Percentiles rank a stretch among this genome's conserved stretches.
Conservation (phyloP, 2,797 vertebrate species). For the Pyrrhura leucotis region DNA sequence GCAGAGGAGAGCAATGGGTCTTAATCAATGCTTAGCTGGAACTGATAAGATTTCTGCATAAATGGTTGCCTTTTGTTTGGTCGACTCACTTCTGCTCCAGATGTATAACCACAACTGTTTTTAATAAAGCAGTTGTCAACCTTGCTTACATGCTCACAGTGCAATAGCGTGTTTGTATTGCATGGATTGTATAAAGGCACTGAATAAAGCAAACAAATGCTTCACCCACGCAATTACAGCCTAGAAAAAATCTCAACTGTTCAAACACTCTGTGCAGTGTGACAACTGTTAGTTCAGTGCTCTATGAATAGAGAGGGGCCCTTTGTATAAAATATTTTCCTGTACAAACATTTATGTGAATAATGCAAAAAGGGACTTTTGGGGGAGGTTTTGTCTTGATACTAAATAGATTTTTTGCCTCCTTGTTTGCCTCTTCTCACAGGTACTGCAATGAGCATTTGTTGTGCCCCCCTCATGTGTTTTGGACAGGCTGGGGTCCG, state of each 20-base stretch:
- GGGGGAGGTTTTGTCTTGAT: not conserved
- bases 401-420: not conserved
- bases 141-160: not conserved
- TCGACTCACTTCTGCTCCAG: not conserved
- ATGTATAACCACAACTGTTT: not conserved
- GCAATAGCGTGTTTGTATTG: not conserved
- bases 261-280: not conserved
- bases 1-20: not conserved
- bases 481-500: slow-evolving; percentile 95
- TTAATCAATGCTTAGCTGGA: not conserved
- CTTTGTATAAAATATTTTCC: slow-evolving; percentile 26
- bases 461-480: slow-evolving; percentile 91
- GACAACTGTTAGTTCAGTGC: not conserved
- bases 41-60: not conserved
- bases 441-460: slow-evolving; percentile 98
- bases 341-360: not conserved
- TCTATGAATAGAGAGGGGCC: not conserved
- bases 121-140: not conserved
- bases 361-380: not conserved
- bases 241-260: not conserved
- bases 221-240: not conserved
- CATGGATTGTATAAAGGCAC: not conserved
- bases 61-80: not conserved
- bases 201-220: slow-evolving; percentile 14
- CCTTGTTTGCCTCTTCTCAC: slow-evolving; percentile 2